Evolutionary conservation across 2,797 vertebrate species (phyloP).

Genomic region (Lagocephalus sceleratus): DNA sequence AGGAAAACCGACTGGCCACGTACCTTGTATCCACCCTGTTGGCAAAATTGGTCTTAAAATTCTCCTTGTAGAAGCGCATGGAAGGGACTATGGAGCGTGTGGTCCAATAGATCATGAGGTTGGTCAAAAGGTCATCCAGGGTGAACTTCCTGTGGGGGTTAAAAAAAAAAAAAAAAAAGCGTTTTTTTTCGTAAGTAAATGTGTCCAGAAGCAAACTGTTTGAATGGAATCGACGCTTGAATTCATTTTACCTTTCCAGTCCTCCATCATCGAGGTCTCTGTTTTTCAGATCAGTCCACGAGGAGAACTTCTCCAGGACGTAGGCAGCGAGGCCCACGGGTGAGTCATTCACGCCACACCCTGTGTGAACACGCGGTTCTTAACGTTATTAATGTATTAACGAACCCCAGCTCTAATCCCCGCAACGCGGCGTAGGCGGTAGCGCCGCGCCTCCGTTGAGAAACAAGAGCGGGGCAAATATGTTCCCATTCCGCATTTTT

Average conservation of each 20-base stretch:
- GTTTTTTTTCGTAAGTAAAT: constrained; percentile 2
- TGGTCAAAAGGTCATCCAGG: constrained; percentile 86
- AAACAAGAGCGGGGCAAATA: too few relatives aligned
- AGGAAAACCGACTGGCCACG: constrained; percentile 8
- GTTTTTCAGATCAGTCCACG: constrained; percentile 79
- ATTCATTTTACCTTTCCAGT: constrained; percentile 76
- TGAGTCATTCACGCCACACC: constrained; percentile 84
- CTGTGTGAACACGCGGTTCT: constrained; percentile 52
- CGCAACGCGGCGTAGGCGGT: too few relatives aligned
- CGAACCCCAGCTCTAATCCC: too few relatives aligned
- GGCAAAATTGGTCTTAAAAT: constrained; percentile 45
- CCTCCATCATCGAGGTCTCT: constrained; percentile 78
- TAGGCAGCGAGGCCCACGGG: constrained; percentile 87
- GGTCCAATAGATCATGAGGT: constrained; percentile 91
- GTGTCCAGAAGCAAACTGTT: not conserved
- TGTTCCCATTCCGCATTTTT: too few relatives aligned
- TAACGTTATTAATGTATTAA: not conserved
- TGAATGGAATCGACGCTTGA: not conserved
- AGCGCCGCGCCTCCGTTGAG: too few relatives aligned
- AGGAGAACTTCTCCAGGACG: constrained; percentile 89
- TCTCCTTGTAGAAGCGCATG: constrained; percentile 94
- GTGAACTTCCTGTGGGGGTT: constrained; percentile 84
- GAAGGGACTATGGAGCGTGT: constrained; percentile 83
- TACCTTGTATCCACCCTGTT: constrained; percentile 63
- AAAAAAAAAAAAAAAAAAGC: too few relatives aligned